These are phyloP conservation scores for Pterocles orientalis DNA, from an alignment of 2,113 vertebrate genomes.

Conservation along the genomic window DNA sequence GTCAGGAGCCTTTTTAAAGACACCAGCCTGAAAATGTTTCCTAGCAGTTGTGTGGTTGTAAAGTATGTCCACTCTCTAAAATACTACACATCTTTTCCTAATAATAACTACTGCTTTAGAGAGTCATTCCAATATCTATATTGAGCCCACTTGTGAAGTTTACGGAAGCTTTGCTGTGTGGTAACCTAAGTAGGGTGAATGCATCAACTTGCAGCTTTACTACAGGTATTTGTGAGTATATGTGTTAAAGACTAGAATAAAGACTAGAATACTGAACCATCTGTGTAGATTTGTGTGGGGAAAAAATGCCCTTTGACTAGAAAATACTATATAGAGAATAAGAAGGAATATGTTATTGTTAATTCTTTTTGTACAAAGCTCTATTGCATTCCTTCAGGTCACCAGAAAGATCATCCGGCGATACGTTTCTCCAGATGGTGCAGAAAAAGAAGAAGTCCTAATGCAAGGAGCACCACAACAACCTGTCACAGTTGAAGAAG, in stretches of 20 bases:
- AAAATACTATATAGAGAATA: not conserved
- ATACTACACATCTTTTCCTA: not conserved
- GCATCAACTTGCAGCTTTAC: not conserved
- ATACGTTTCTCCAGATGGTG: conserved; percentile 84
- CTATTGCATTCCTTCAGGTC: conserved; percentile 74
- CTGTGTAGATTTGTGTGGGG: rapidly evolving
- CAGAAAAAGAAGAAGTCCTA: conserved; percentile 85
- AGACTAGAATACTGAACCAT: not conserved
- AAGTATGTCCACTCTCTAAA: not conserved
- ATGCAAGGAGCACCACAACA: conserved; percentile 83
- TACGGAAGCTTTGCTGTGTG: not conserved
- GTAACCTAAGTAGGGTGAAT: not conserved
- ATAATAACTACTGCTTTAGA: not conserved
- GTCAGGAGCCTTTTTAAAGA: not conserved
- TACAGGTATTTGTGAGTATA: not conserved
- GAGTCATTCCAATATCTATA: not conserved
- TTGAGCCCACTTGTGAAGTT: not conserved
- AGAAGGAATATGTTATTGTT: not conserved
- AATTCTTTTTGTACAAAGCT: not conserved
- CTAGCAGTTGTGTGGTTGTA: not conserved
- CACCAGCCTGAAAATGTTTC: not conserved
- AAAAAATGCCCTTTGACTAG: not conserved
- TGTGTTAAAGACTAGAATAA: not conserved
- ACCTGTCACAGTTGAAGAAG: conserved; percentile 80
- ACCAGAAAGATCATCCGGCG: conserved; percentile 92